Conservation (phyloP, 2,888 invertebrate species). For the Andricus quercusramuli region DNA sequence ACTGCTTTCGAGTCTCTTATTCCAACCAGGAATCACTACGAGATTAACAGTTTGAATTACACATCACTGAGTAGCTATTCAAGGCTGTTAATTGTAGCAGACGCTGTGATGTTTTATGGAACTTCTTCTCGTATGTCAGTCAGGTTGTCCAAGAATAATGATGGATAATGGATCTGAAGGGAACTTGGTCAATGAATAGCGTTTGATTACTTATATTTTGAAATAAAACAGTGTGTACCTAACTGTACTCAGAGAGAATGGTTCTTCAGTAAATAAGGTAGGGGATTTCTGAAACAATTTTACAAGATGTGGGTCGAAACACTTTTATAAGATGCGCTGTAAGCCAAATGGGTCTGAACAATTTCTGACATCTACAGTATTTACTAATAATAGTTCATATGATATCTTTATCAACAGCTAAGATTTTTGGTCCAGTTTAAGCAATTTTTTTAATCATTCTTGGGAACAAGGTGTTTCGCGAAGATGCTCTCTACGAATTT, state of each 20-base stretch:
- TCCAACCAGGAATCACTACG: conserved; percentile 16
- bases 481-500: no score
- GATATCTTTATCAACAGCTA: no score
- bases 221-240: no score
- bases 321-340: no score
- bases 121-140: background rate
- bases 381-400: no score
- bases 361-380: no score
- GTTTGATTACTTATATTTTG: background rate
- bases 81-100: conserved; percentile 7
- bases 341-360: no score
- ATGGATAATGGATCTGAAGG: background rate
- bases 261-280: background rate
- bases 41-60: conserved; percentile 23
- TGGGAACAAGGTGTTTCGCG: no score
- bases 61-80: conserved; percentile 10
- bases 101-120: background rate
- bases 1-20: conserved; percentile 25
- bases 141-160: background rate
- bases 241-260: background rate
- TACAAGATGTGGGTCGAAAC: no score
- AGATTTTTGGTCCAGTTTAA: no score
- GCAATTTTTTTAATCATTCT: no score
- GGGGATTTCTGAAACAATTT: no score
- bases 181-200: background rate